These are phyloP conservation scores for Sycophila sp. DNA, from an alignment of 1,140 invertebrate species.

Conservation along the genomic window DNA sequence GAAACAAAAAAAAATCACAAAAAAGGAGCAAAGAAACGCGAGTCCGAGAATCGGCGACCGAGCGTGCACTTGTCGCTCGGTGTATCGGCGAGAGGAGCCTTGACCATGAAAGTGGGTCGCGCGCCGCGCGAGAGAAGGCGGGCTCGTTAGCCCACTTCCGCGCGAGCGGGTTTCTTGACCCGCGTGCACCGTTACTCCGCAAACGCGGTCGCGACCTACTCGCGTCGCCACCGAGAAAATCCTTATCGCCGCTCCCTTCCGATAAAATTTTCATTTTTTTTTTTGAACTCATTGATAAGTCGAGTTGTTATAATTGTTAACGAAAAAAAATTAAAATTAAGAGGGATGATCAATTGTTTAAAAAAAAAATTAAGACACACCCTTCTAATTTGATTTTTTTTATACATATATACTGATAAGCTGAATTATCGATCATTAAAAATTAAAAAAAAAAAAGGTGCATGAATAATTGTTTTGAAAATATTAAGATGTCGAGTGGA, in stretches of 20 bases:
- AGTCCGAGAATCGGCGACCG: background rate
- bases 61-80: background rate
- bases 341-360: no score
- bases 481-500: no score
- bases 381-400: no score
- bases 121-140: slow-evolving; percentile 43
- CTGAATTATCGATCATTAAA: no score
- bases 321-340: no score
- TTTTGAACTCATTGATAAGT: background rate
- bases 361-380: no score
- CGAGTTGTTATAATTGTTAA: background rate
- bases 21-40: background rate
- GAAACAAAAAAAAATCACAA: background rate
- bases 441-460: no score
- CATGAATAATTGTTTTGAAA: no score
- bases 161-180: slow-evolving; percentile 57
- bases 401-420: no score
- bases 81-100: slow-evolving; percentile 45
- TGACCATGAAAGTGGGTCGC: slow-evolving; percentile 60
- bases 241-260: background rate
- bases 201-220: slow-evolving; percentile 62
- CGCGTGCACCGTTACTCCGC: slow-evolving; percentile 53
- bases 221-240: slow-evolving; percentile 6
- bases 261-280: background rate
- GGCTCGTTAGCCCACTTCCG: slow-evolving; percentile 63